These are phyloP conservation scores for Pyrgilauda ruficollis DNA, from an alignment of 2,113 vertebrate genomes.

Conservation along the genomic window DNA sequence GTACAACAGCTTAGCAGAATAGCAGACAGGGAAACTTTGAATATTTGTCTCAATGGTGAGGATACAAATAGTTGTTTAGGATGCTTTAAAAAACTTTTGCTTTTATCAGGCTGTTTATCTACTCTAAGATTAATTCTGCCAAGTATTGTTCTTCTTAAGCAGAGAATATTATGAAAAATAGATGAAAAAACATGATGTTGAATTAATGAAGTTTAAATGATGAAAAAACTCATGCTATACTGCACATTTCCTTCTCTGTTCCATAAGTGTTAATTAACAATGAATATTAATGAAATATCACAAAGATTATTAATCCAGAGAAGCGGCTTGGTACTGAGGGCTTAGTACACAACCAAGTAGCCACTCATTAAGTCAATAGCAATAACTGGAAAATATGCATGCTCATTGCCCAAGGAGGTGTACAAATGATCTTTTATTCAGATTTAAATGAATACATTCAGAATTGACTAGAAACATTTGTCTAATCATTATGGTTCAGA, in stretches of 20 bases:
- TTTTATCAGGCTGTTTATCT: not conserved
- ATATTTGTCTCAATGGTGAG: not conserved
- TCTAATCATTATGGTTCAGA: not conserved
- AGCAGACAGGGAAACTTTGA: not conserved
- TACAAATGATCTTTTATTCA: not conserved
- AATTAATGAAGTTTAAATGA: slow-evolving; percentile 4
- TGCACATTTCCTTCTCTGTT: not conserved
- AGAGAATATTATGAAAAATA: not conserved
- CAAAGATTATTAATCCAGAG: not conserved
- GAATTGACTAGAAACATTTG: not conserved
- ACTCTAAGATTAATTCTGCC: not conserved
- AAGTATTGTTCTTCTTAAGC: not conserved
- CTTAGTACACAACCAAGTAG: not conserved
- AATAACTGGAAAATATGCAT: not conserved
- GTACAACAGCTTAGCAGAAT: not conserved
- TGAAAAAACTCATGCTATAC: not conserved
- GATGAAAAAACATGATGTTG: not conserved
- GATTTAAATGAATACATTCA: not conserved
- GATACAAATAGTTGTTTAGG: not conserved
- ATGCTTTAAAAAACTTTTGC: not conserved
- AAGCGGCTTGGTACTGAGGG: not conserved
- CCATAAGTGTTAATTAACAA: slow-evolving; percentile 26
- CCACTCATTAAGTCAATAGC: not conserved
- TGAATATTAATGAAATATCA: slow-evolving; percentile 37
- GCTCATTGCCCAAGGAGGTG: not conserved